These are phyloP conservation scores for Phaedon cochleariae DNA, from an alignment of 2,888 invertebrate genomes.

Conservation along the genomic window DNA sequence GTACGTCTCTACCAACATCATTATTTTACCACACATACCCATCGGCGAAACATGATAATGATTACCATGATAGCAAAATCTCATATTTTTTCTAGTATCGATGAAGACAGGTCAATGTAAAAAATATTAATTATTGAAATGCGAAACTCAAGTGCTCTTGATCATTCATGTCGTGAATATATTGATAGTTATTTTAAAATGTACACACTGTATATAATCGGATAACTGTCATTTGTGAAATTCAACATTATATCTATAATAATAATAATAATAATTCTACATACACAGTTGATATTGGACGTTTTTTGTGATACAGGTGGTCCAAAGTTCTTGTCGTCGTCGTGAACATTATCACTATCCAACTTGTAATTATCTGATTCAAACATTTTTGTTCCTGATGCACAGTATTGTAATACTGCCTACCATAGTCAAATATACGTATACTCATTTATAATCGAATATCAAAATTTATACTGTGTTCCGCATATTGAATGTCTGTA, in stretches of 20 bases:
- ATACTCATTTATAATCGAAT: not conserved
- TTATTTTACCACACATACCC: no score
- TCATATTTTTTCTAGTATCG: constrained; percentile 49
- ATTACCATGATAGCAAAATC: constrained; percentile 37
- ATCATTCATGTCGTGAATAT: constrained; percentile 62
- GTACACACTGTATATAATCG: constrained; percentile 63
- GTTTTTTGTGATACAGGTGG: constrained; percentile 38
- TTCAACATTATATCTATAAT: constrained; percentile 15
- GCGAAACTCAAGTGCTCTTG: constrained; percentile 64
- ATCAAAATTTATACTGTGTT: not conserved
- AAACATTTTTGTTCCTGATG: not conserved
- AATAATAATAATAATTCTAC: constrained; percentile 29
- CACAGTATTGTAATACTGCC: not conserved
- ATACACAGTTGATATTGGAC: constrained; percentile 37
- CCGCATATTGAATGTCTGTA: not conserved
- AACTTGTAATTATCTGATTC: not conserved
- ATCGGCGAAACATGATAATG: no score
- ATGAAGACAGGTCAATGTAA: constrained; percentile 60
- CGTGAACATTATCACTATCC: not conserved
- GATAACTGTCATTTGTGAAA: constrained; percentile 51
- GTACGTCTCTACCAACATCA: no score
- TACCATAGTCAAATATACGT: not conserved
- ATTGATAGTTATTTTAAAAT: constrained; percentile 62
- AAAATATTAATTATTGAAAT: constrained; percentile 57
- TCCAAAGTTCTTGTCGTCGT: constrained; percentile 17